A percentile compares a stretch with the other conserved stretches of the same genome.
phyloP scores from a whole-genome alignment of 1,140 invertebrate genomes.

The Conopomorpha cramerella region DNA sequence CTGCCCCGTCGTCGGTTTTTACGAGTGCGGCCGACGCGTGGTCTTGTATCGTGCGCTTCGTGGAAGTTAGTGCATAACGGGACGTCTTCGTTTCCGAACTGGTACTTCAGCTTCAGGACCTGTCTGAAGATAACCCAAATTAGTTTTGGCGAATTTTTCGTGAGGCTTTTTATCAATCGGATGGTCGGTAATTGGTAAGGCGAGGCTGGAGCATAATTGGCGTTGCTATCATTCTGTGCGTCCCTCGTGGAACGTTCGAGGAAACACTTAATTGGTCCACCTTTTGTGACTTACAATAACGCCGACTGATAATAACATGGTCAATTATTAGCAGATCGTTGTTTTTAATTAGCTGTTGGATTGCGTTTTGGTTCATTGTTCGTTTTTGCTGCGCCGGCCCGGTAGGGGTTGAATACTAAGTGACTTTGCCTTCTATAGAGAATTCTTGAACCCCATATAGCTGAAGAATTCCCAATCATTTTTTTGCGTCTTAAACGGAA shows the following conservation, averaged over 20 bases:
- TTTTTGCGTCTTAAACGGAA: no score
- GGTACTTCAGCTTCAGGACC: no score
- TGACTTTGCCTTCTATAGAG: no score
- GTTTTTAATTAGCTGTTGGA: conserved; percentile 40
- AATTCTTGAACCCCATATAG: no score
- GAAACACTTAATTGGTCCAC: conserved; percentile 57
- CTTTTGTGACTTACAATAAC: conserved; percentile 50
- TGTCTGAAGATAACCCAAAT: conserved; percentile 37
- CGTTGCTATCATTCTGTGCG: conserved; percentile 51
- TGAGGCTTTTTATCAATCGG: conserved; percentile 51
- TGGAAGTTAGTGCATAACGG: background rate
- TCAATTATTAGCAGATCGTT: conserved; percentile 53
- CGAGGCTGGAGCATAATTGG: conserved; percentile 37
- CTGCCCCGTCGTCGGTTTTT: no score
- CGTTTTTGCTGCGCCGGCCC: no score
- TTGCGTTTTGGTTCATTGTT: conserved; percentile 13
- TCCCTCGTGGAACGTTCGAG: conserved; percentile 42
- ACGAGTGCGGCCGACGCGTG: no score
- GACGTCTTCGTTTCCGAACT: background rate
- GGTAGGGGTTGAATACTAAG: no score
- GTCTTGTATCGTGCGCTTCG: background rate
- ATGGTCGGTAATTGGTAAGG: conserved; percentile 41
- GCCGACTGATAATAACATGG: conserved; percentile 46
- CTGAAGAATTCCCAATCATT: no score
- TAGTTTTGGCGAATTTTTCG: conserved; percentile 46